phyloP scores from a whole-genome alignment of 2,888 invertebrate species.

The Hypercompe scribonia region DNA sequence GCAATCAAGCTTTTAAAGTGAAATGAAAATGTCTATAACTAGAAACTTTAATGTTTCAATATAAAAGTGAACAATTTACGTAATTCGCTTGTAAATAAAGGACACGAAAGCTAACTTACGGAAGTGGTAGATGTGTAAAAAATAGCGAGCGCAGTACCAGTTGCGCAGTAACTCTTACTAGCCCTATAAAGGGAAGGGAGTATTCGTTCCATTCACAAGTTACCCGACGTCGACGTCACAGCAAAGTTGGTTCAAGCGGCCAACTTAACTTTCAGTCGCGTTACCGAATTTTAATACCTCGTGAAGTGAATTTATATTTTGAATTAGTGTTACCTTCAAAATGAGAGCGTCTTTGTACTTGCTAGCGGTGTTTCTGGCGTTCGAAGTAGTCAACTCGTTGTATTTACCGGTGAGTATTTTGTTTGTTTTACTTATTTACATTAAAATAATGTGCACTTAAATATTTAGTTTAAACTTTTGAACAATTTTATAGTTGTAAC shows the following conservation, averaged over 20 bases:
- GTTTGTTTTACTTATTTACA: not conserved
- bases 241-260: slow-evolving; percentile 53
- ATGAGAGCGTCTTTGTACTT: slow-evolving; percentile 74
- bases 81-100: not conserved
- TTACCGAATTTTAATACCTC: slow-evolving; percentile 44
- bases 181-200: slow-evolving; percentile 78
- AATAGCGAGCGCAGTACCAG: slow-evolving; percentile 70
- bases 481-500: not conserved
- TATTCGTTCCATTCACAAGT: slow-evolving; percentile 79
- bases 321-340: slow-evolving; percentile 54
- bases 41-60: slow-evolving; percentile 35
- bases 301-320: slow-evolving; percentile 64
- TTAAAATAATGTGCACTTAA: not conserved
- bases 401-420: slow-evolving; percentile 75
- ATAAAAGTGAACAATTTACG: not conserved
- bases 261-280: slow-evolving; percentile 62
- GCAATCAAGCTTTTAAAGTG: slow-evolving; percentile 23
- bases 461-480: not conserved
- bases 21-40: slow-evolving; percentile 33
- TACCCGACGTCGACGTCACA: slow-evolving; percentile 67
- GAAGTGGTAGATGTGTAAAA: slow-evolving; percentile 52
- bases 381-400: slow-evolving; percentile 69
- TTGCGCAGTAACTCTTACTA: slow-evolving; percentile 76
- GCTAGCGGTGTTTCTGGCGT: slow-evolving; percentile 65
- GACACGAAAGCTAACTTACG: slow-evolving; percentile 29